phyloP scores from a whole-genome alignment of 2,888 invertebrate species.

The Ethmia dodecea region DNA sequence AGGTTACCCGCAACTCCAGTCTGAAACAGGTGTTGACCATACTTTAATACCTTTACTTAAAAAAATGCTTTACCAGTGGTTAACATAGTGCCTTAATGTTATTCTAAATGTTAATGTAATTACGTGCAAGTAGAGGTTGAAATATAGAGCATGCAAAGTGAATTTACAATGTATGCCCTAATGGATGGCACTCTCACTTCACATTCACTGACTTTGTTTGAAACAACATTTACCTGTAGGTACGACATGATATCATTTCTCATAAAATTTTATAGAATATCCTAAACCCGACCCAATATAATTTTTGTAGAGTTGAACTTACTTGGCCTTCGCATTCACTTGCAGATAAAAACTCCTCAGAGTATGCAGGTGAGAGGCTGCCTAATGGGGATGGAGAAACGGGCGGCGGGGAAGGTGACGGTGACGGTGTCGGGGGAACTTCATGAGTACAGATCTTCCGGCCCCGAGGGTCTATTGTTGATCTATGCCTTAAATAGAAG shows the following conservation, averaged over 20 bases:
- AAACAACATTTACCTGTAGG: too few species aligned
- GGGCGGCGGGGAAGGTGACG: constrained; percentile 28
- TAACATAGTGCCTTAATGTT: background rate
- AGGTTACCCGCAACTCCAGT: constrained; percentile 92
- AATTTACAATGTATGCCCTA: constrained; percentile 25
- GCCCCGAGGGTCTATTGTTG: constrained; percentile 54
- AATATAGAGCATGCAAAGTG: constrained; percentile 41
- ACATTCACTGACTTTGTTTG: too few species aligned
- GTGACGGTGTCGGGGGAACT: constrained; percentile 53
- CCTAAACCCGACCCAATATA: too few species aligned
- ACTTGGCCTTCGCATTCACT: constrained; percentile 46
- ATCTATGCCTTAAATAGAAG: constrained; percentile 62
- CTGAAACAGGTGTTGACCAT: constrained; percentile 72
- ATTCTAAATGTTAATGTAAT: constrained; percentile 7
- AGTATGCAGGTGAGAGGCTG: background rate
- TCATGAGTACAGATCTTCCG: constrained; percentile 65
- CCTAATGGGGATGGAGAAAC: background rate
- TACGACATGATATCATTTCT: too few species aligned
- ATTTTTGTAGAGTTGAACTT: constrained; percentile 42
- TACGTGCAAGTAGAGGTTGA: constrained; percentile 38
- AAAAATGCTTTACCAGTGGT: background rate
- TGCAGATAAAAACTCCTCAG: constrained; percentile 11
- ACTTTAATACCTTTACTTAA: background rate
- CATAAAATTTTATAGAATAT: too few species aligned
- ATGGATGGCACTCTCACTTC: constrained; percentile 11